These are phyloP conservation scores for Chondrosia reniformis DNA, from an alignment of 37 sponge, comb jelly and placozoan species.

Conservation along the genomic window DNA sequence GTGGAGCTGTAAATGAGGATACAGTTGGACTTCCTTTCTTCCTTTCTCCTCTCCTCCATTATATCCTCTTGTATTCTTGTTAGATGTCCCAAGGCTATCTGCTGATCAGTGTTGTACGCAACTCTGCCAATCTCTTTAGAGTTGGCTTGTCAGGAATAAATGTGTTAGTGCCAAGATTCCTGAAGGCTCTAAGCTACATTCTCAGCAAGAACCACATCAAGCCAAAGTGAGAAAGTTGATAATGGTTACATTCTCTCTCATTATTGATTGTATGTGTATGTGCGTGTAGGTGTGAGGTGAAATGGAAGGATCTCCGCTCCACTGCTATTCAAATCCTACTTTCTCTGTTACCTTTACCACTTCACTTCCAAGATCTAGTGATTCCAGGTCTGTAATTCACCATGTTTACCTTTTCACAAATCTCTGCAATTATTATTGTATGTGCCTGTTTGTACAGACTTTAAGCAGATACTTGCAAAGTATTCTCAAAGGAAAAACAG, in stretches of 20 bases:
- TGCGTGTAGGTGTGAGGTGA: constrained; percentile 22
- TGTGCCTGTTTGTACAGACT: background rate
- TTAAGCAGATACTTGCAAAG: background rate
- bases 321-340: constrained; percentile 64
- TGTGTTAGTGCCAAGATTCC: constrained; percentile 54
- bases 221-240: background rate
- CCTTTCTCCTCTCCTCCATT: background rate
- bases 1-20: background rate
- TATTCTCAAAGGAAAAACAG: too few relatives aligned
- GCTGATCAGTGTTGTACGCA: constrained; percentile 60
- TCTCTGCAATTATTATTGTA: too few relatives aligned
- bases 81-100: constrained; percentile 65
- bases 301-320: constrained; percentile 29
- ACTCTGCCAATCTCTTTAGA: constrained; percentile 50
- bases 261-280: background rate
- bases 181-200: constrained; percentile 66
- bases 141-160: constrained; percentile 69
- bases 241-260: background rate
- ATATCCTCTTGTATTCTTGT: too few relatives aligned
- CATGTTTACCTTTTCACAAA: too few relatives aligned
- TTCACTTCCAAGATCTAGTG: constrained; percentile 73
- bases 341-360: constrained; percentile 76
- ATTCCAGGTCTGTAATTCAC: constrained; percentile 41
- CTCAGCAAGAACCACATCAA: constrained; percentile 33
- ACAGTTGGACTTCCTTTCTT: background rate